These are phyloP conservation scores for Callocephalon fimbriatum DNA, from an alignment of 2,113 vertebrate genomes.

Conservation along the genomic window DNA sequence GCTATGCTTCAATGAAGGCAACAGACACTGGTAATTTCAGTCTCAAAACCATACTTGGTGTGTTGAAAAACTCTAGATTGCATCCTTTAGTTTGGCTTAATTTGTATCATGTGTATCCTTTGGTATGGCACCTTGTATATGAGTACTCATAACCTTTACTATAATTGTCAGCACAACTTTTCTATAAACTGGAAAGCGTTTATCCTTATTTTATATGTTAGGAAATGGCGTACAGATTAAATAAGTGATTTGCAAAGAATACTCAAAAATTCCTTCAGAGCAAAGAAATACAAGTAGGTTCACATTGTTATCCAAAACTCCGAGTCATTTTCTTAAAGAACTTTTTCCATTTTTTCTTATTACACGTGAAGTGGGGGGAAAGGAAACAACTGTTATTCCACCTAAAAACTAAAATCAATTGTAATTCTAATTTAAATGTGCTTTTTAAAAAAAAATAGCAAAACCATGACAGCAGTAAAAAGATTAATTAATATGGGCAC, in stretches of 20 bases:
- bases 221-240: not conserved
- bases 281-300: not conserved
- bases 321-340: not conserved
- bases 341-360: not conserved
- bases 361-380: rapidly evolving
- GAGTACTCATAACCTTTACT: not conserved
- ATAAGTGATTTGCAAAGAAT: not conserved
- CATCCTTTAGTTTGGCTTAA: not conserved
- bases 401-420: not conserved
- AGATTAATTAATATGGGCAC: rapidly evolving
- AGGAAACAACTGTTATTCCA: not conserved
- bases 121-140: not conserved
- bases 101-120: not conserved
- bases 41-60: not conserved
- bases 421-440: not conserved
- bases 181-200: not conserved
- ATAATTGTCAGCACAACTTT: not conserved
- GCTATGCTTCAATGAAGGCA: not conserved
- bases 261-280: not conserved
- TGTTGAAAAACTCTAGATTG: not conserved
- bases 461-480: not conserved
- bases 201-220: not conserved
- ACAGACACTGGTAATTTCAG: not conserved
- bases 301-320: not conserved
- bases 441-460: not conserved